A percentile compares a stretch with the other conserved stretches of the same genome.
Evolutionary conservation across 2,797 vertebrate genomes (phyloP).

Genomic region (Monodelphis domestica): DNA sequence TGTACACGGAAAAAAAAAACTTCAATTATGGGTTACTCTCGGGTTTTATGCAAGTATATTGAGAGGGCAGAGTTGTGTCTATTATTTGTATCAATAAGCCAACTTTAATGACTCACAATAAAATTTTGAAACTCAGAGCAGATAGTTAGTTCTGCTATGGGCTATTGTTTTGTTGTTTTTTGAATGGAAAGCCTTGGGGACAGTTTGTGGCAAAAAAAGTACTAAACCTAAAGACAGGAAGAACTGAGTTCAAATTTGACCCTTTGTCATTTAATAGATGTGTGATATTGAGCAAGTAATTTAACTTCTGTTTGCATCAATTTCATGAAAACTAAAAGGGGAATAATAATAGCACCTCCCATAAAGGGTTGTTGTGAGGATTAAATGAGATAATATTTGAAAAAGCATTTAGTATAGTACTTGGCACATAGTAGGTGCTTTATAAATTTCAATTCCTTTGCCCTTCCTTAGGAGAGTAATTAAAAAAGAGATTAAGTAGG

Average conservation of each 20-base stretch:
- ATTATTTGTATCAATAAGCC: not conserved
- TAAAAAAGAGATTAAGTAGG: not conserved
- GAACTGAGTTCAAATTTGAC: not conserved
- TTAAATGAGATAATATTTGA: not conserved
- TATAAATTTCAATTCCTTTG: not conserved
- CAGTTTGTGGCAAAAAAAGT: not conserved
- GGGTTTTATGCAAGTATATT: not conserved
- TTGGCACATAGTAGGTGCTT: not conserved
- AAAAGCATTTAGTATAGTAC: not conserved
- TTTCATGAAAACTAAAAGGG: not conserved
- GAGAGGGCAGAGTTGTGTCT: not conserved
- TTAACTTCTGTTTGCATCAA: not conserved
- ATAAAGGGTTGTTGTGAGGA: not conserved
- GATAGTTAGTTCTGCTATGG: not conserved
- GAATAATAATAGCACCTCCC: not conserved
- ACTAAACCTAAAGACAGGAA: not conserved
- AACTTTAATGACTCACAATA: too few relatives aligned
- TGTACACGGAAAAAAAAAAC: not conserved
- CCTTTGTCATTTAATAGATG: not conserved
- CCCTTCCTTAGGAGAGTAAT: not conserved
- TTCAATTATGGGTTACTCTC: not conserved
- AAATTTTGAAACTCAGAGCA: not conserved
- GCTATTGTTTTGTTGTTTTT: not conserved
- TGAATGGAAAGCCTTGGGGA: not conserved
- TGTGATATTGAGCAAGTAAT: not conserved